Evolutionary conservation across 1,140 invertebrate genomes (phyloP).

Genomic region (Popillia japonica): DNA sequence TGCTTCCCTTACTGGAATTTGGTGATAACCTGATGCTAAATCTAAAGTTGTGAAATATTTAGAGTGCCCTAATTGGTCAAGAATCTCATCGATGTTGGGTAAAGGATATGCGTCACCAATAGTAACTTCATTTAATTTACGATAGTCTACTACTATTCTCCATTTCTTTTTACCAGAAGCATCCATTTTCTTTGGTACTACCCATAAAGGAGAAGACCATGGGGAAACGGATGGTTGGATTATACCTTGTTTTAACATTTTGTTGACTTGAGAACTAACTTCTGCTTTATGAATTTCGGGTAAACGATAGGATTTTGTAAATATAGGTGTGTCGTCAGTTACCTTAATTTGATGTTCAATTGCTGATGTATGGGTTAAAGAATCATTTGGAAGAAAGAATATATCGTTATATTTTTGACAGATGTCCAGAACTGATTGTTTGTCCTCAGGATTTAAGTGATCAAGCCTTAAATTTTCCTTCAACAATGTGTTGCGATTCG

Average conservation of each 20-base stretch:
- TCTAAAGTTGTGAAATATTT: slow-evolving; percentile 49
- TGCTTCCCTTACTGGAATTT: slow-evolving; percentile 47
- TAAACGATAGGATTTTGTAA: slow-evolving; percentile 22
- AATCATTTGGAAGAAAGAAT: slow-evolving; percentile 15
- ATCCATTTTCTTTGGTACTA: slow-evolving; percentile 56
- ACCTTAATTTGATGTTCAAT: slow-evolving; percentile 37
- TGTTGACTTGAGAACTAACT: slow-evolving; percentile 28
- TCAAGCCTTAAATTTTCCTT: slow-evolving; percentile 10
- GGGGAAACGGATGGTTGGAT: slow-evolving; percentile 38
- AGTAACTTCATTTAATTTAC: too few species aligned
- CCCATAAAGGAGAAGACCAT: slow-evolving; percentile 46
- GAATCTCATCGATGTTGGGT: slow-evolving; percentile 53
- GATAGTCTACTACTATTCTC: slow-evolving; percentile 53
- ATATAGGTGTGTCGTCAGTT: slow-evolving; percentile 14
- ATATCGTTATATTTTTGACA: slow-evolving; percentile 30
- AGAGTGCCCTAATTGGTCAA: slow-evolving; percentile 46
- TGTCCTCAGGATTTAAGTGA: slow-evolving; percentile 33
- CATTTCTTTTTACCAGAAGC: slow-evolving; percentile 52
- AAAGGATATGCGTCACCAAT: slow-evolving; percentile 47
- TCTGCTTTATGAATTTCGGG: slow-evolving; percentile 38
- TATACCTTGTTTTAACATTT: slow-evolving; percentile 41
- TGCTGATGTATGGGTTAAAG: slow-evolving; percentile 11
- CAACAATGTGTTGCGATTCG: background rate
- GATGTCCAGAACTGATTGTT: slow-evolving; percentile 17
- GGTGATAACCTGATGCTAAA: slow-evolving; percentile 45